These are phyloP conservation scores for Pyrocephalus nanus DNA, from an alignment of 2,797 vertebrate species.

Conservation along the genomic window DNA sequence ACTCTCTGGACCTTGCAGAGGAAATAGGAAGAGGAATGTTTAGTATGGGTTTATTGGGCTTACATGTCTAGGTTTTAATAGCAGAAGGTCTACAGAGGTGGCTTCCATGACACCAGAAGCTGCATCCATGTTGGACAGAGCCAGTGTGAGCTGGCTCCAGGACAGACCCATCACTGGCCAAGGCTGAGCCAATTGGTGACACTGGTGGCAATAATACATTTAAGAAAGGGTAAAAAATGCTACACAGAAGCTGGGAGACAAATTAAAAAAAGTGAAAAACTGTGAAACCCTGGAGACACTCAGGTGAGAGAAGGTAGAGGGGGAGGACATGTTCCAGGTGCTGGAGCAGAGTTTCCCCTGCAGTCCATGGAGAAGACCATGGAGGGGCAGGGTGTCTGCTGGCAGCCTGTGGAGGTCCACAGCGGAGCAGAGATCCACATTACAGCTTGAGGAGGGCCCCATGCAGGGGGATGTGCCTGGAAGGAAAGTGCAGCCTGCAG, in stretches of 20 bases:
- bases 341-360: neutral
- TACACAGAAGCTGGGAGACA: neutral
- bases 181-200: neutral
- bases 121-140: neutral
- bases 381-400: neutral
- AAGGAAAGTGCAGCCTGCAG: neutral
- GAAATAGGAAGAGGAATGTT: neutral
- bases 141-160: neutral
- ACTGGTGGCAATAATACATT: rapidly evolving
- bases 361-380: rapidly evolving
- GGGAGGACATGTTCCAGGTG: neutral
- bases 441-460: neutral
- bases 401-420: rapidly evolving
- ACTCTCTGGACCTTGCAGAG: neutral
- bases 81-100: neutral
- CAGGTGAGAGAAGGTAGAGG: neutral
- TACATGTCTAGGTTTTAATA: neutral
- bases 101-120: neutral
- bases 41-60: neutral
- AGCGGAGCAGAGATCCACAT: neutral
- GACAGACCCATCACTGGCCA: neutral
- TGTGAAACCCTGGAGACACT: neutral
- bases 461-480: rapidly evolving
- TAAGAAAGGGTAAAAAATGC: neutral
- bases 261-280: neutral